Conservation (phyloP, 2,797 vertebrate species). For the Emys orbicularis region DNA sequence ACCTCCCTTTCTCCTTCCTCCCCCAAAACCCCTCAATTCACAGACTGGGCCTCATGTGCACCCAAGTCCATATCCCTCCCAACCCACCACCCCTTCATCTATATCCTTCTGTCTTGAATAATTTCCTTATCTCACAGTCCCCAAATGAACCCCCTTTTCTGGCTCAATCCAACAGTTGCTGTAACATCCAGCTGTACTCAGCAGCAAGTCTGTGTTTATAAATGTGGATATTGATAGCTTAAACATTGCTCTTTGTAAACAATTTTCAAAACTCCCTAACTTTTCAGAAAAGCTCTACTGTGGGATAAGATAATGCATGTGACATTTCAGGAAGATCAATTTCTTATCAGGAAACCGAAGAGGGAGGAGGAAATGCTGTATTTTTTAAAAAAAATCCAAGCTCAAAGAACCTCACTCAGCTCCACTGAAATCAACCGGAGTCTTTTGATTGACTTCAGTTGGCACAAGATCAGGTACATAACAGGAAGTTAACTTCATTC, state of each 20-base stretch:
- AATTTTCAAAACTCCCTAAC: background rate
- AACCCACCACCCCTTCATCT: background rate
- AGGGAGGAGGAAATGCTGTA: background rate
- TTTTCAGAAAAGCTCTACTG: background rate
- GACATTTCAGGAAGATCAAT: background rate
- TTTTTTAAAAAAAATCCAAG: background rate
- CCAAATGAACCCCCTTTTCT: background rate
- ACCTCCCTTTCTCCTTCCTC: background rate
- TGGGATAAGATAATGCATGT: background rate
- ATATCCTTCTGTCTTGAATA: background rate
- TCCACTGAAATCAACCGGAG: background rate
- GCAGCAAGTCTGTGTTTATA: background rate
- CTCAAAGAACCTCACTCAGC: background rate
- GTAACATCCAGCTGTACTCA: background rate
- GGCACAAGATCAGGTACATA: background rate
- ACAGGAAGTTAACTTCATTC: background rate
- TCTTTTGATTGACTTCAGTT: background rate
- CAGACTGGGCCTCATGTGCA: background rate
- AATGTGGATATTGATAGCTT: background rate
- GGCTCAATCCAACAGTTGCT: background rate
- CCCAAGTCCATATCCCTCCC: background rate
- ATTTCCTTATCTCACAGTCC: background rate
- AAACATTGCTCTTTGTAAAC: background rate
- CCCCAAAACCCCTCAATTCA: background rate
- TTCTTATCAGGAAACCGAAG: background rate